phyloP scores from a whole-genome alignment of 2,888 invertebrate genomes.

The Chaetoderma sp. region DNA sequence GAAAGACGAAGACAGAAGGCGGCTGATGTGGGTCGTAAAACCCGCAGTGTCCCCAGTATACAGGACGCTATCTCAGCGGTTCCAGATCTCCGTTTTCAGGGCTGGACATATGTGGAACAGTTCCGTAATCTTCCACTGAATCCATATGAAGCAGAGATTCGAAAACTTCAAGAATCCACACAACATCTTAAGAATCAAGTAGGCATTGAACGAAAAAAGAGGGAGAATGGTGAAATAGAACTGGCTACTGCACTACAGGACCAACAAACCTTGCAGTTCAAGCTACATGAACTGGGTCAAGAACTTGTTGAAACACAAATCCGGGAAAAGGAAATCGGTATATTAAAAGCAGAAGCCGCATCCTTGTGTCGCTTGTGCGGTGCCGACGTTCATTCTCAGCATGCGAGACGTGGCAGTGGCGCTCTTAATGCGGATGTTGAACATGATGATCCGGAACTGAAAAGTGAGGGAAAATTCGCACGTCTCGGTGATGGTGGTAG shows the following conservation, averaged over 20 bases:
- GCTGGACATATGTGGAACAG: conserved; percentile 53
- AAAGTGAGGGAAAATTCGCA: conserved; percentile 57
- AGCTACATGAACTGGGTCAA: conserved; percentile 46
- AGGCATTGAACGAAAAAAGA: conserved; percentile 54
- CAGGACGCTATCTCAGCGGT: conserved; percentile 27
- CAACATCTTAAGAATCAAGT: conserved; percentile 57
- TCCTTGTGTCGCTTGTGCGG: conserved; percentile 48
- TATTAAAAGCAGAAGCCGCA: conserved; percentile 40
- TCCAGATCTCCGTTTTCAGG: conserved; percentile 32
- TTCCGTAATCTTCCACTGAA: conserved; percentile 55
- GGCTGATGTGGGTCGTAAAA: conserved; percentile 38
- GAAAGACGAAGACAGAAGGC: conserved; percentile 47
- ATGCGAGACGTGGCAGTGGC: background rate
- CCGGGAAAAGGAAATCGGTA: conserved; percentile 49
- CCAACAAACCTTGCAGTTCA: conserved; percentile 54
- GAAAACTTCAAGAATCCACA: conserved; percentile 56
- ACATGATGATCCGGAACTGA: conserved; percentile 56
- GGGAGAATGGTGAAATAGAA: conserved; percentile 57
- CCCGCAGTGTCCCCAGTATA: conserved; percentile 50
- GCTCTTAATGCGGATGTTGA: conserved; percentile 54
- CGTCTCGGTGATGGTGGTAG: conserved; percentile 65
- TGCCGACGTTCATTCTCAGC: conserved; percentile 6
- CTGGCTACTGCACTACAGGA: conserved; percentile 53
- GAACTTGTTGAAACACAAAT: conserved; percentile 42
- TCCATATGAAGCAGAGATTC: conserved; percentile 57